A percentile compares a stretch with the other conserved stretches of the same genome.
These are phyloP conservation scores for Clusia tigrina DNA, from an alignment of 2,888 invertebrate species.

Conservation along the genomic window DNA sequence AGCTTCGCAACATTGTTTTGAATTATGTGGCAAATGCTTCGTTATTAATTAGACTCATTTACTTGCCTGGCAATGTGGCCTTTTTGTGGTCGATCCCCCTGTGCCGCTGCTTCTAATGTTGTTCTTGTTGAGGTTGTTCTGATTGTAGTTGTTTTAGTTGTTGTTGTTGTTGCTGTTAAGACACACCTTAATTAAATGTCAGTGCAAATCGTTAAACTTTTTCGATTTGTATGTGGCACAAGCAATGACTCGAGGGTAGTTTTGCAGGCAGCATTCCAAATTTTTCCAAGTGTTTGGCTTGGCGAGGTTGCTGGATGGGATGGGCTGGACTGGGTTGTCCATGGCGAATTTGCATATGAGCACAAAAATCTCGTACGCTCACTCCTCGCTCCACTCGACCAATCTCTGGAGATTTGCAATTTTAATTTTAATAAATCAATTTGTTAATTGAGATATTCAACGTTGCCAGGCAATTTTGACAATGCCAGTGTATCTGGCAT, in stretches of 20 bases:
- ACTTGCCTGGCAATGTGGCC: constrained; percentile 5
- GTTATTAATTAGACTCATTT: constrained; percentile 65
- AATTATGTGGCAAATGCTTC: constrained; percentile 61
- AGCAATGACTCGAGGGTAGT: background rate
- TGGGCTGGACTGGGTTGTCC: background rate
- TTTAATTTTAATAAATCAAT: constrained; percentile 61
- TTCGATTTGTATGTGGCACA: constrained; percentile 20
- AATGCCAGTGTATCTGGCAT: too few species aligned
- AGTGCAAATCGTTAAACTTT: constrained; percentile 44
- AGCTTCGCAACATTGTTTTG: constrained; percentile 26
- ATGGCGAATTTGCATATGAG: constrained; percentile 53
- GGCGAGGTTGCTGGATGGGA: background rate
- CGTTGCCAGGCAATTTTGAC: constrained; percentile 32
- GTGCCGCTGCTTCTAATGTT: background rate
- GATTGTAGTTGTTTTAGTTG: background rate
- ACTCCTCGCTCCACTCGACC: too few species aligned
- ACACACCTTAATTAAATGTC: constrained; percentile 63
- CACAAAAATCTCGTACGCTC: too few species aligned
- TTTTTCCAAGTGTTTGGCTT: constrained; percentile 24
- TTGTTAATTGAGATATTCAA: constrained; percentile 56
- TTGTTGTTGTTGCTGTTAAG: constrained; percentile 44
- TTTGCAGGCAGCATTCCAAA: constrained; percentile 19
- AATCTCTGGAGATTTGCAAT: constrained; percentile 45
- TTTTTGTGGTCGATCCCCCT: constrained; percentile 18
- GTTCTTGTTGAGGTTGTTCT: constrained; percentile 24